Base-by-base conservation (phyloP, 2,113 vertebrate genomes). In the Corythornis vintsioides region DNA sequence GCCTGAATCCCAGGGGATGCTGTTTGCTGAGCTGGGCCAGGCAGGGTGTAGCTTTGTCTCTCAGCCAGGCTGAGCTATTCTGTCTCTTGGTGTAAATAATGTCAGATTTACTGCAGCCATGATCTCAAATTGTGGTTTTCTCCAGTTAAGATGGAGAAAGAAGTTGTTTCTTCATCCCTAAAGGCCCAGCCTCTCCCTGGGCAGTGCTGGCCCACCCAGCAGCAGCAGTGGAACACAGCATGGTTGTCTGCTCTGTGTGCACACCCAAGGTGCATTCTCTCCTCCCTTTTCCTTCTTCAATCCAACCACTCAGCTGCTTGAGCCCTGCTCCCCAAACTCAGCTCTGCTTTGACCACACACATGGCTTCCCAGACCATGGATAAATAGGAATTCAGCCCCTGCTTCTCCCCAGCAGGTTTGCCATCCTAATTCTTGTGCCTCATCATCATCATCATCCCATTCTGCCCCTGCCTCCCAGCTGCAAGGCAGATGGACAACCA, bases 281-380 rank as follows among this genome's bases (percentile, higher is more conserved):
- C 24, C 50, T 40, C 33, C 43, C 26, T 56, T 48, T 67, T 15
- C 35, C 56, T 75, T 38, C 69, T 88, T 52, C 55, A 66, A 35
- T 26, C 28, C 64, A 72, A 29, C 64, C 59, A 57, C 72, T 76
- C 64, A 48, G 53, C 65, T 47, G 76, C 65, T 28, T 59, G 71
- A 78, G 71, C 79, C 64, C 63, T 79, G n/a, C 28, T 82, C 83
- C 67, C 53, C 61, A 50, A 33, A 64, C 79, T 74, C 77, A 79
- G 53, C 63, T 55, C 19, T 15, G 61, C 52, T 70, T 60, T 60
- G 50, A 31, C n/a, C 11, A n/a, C 35, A 13, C 40, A 47, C 5
- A 12, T 3, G 33, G 50, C 38, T 35, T 83, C 48, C 26, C 22
- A 56, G 75, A 43, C 33, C 11, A 11, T 7, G 15, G 60, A 55